Base-by-base conservation (phyloP, 2,797 vertebrate genomes). In the Mus minutoides region DNA sequence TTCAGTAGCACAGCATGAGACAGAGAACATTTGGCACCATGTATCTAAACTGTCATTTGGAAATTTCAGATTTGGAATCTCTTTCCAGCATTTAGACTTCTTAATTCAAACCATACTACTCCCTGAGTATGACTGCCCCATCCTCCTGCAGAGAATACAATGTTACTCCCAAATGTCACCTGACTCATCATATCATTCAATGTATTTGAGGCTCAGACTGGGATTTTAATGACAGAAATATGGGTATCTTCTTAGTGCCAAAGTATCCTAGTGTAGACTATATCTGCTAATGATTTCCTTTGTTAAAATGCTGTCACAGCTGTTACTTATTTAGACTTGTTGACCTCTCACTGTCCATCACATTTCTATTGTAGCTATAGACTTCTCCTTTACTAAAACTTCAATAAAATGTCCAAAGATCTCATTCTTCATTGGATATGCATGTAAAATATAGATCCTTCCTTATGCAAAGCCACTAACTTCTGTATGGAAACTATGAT, bases 31-130 rank as follows among this genome's bases (percentile, higher is more conserved):
- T 97, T 98, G 95, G 91, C 91, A 69, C 73, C 93, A n/a, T 88
- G 34, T 78, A 80, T 92, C 92, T 90, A 95, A 96, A 64, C 87
- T 97, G 97, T 97, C 97, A 97, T 97, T 98, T 98, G 91, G 89
- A 98, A 98, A 97, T 97, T 95, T 98, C 94, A 95, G 83, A 95
- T 95, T 96, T 97, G 96, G 73, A 78, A 92, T 97, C 91, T 98
- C 95, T 97, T 95, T 96, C n/a, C 85, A 88, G 22, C 64, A 34
- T 95, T 94, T 75, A 94, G 85, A 97, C 60, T 80, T 97, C 95
- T 97, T 98, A 97, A 98, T 98, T 97, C 97, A 97, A 98, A 97
- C 84, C 94, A 94, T 94, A 88, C 86, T 87, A 82, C 67, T 97
- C 73, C 43, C 93, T 91, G n/a, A 91, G 13, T n/a, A 89, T 56